Base-by-base conservation (phyloP, 2,888 invertebrate genomes). In the Tanypteryx hageni region DNA sequence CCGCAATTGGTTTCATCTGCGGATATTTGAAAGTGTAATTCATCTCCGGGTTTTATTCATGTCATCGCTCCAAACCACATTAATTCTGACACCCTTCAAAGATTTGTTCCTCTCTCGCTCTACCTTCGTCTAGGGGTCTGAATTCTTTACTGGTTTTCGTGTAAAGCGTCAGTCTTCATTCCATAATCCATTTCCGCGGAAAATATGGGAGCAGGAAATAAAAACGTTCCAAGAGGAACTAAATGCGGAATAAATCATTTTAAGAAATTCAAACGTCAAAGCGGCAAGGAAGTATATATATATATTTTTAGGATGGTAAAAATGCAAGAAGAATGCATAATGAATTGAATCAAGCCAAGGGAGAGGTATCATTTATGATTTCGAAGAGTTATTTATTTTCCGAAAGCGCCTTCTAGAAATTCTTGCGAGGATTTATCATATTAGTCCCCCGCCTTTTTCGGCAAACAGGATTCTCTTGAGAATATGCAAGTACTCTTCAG, bases 21-120 rank as follows among this genome's bases (percentile, higher is more conserved):
- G 44, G 31, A 89, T 68, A 89, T 89, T 89, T 89, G 89, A 89
- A 89, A 89, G 27, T 89, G 89, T 89, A 89, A 89, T 89, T 89
- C 89, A 89, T 64, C 64, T 64, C 64, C 64, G 18, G 89, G 64
- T 64, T 89, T 68, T 89, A 89, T 89, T 89, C 89, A 89, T 89
- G 89, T 89, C n/a, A 64, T 68, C 64, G 44, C 89, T 64, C 56
- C n/a, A 16, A 89, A 56, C 68, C 64, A 10, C 61, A 89, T 89
- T 89, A 68, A 89, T 89, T 56, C 89, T 89, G 89, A 64, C 89
- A 89, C 68, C 89, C 89, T 44, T 89, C 89, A 64, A 44, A 89
- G 89, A 64, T 89, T 68, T 64, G 89, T n/a, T 89, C 89, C n/a
- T 89, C 31, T 68, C 44, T n/a, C 27, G 31, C 44, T 18, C 27